A percentile compares a stretch with the other conserved stretches of the same genome.
phyloP scores from a whole-genome alignment of 2,888 invertebrate genomes.

The Chirona hameri region DNA sequence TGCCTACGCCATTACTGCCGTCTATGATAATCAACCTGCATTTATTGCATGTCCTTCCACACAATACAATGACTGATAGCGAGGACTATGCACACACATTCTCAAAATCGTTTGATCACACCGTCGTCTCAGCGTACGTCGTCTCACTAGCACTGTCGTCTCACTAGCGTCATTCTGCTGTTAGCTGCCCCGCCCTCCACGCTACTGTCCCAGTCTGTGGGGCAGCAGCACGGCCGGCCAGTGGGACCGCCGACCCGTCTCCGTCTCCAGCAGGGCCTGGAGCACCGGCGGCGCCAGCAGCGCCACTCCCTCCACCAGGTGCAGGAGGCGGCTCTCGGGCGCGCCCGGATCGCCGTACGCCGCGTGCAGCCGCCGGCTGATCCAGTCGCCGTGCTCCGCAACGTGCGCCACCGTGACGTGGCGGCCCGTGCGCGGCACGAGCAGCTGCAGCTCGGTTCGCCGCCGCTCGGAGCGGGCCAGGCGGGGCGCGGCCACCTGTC shows the following conservation, averaged over 20 bases:
- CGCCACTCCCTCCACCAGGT: constrained; percentile 10
- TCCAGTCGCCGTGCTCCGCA: neutral
- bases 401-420: constrained; percentile 13
- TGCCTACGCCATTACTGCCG: too few species aligned
- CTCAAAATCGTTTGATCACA: neutral
- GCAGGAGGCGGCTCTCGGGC: constrained; percentile 11
- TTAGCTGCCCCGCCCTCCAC: neutral
- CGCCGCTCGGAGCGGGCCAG: constrained; percentile 23
- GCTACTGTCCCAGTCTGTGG: neutral
- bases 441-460: constrained; percentile 10
- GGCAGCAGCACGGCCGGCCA: neutral
- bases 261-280: neutral
- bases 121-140: neutral
- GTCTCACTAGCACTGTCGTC: neutral
- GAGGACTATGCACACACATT: neutral
- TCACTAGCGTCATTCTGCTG: neutral
- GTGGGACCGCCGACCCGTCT: neutral
- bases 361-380: constrained; percentile 13
- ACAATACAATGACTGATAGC: neutral
- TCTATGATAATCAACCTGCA: neutral
- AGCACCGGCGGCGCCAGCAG: neutral
- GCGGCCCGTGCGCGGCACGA: neutral
- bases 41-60: neutral
- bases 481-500: neutral
- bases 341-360: neutral